Evolutionary conservation across 2,113 vertebrate species (phyloP).

Genomic region (Lophius piscatorius): DNA sequence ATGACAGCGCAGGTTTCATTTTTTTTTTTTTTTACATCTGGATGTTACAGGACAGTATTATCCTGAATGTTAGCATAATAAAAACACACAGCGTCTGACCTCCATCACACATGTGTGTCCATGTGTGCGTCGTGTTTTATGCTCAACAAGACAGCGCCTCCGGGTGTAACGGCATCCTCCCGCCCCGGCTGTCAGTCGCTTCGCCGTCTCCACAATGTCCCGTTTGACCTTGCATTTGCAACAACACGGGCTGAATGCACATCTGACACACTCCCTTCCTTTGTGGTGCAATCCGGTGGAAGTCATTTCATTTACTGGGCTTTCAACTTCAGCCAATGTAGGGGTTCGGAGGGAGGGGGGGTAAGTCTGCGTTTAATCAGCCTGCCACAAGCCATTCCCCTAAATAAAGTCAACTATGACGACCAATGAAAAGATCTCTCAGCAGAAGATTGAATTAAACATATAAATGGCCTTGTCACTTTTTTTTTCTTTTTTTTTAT

Average conservation of each 20-base stretch:
- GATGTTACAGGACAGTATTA: too few relatives aligned
- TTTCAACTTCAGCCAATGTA: slow-evolving; percentile 72
- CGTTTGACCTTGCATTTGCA: slow-evolving; percentile 72
- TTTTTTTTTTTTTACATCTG: too few relatives aligned
- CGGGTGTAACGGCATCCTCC: slow-evolving; percentile 70
- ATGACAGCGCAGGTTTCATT: too few relatives aligned
- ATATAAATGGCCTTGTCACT: slow-evolving; percentile 66
- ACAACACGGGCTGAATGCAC: slow-evolving; percentile 73
- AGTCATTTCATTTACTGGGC: slow-evolving; percentile 79
- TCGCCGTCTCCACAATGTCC: slow-evolving; percentile 70
- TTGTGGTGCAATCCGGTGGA: slow-evolving; percentile 80
- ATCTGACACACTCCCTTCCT: slow-evolving; percentile 75
- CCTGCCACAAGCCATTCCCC: slow-evolving; percentile 61
- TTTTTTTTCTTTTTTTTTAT: slow-evolving; percentile 52
- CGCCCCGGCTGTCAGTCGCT: slow-evolving; percentile 64
- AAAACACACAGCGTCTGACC: too few relatives aligned
- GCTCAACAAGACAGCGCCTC: slow-evolving; percentile 52
- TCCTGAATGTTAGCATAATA: too few relatives aligned
- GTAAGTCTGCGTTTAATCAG: slow-evolving; percentile 68
- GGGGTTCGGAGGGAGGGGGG: slow-evolving; percentile 16
- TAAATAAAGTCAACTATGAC: slow-evolving; percentile 69
- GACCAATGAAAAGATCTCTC: slow-evolving; percentile 57
- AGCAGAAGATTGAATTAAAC: slow-evolving; percentile 66
- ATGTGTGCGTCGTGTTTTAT: slow-evolving; percentile 5
- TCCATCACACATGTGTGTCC: not conserved